These are phyloP conservation scores for mouse (Mus musculus) DNA, from an alignment of 2,113 vertebrate species.

Conservation along the genomic window DNA sequence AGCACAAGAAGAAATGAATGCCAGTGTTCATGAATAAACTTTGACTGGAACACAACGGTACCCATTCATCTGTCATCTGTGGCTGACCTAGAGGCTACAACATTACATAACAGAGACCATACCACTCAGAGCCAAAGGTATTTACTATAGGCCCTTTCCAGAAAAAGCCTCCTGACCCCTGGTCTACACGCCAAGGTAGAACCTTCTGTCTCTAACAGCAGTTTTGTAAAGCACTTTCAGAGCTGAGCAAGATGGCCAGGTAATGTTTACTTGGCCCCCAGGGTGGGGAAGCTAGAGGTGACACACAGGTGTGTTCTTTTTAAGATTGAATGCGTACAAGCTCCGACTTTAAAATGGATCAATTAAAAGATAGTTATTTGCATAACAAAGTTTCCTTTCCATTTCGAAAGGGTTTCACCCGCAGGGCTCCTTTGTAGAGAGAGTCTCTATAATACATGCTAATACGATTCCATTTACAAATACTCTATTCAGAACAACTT, in stretches of 20 bases:
- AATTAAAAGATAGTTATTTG: constrained; percentile 76
- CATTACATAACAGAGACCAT: neutral
- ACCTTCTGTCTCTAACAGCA: neutral
- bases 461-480: constrained; percentile 75
- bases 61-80: neutral
- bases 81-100: neutral
- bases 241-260: neutral
- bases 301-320: constrained; percentile 61
- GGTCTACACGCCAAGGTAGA: neutral
- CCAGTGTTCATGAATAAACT: neutral
- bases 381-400: constrained; percentile 76
- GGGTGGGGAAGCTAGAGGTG: no score
- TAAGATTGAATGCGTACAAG: constrained; percentile 45
- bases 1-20: neutral
- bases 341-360: constrained; percentile 57
- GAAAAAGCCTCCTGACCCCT: neutral
- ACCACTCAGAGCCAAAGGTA: neutral
- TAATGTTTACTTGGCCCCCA: constrained; percentile 37
- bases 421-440: constrained; percentile 58
- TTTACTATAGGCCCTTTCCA: neutral
- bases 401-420: constrained; percentile 60
- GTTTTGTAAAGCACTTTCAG: neutral
- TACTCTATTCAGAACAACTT: constrained; percentile 65
- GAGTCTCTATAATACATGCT: constrained; percentile 61
- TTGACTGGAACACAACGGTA: neutral